Base-by-base conservation (phyloP, 2,797 vertebrate genomes). In the Syngnathus acus region DNA sequence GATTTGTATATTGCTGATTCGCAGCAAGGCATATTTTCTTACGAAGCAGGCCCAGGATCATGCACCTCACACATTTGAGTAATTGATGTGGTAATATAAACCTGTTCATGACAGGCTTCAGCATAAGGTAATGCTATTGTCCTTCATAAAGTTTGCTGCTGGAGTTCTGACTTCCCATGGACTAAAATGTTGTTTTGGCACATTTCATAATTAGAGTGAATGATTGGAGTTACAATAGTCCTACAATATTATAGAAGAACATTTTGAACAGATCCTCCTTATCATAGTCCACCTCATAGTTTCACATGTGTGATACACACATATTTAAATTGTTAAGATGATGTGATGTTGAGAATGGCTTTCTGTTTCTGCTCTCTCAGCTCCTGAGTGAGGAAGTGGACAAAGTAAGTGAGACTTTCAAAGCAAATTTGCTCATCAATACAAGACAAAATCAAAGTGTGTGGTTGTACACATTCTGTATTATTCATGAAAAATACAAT, bases 341-440 rank as follows among this genome's bases (percentile, higher is more conserved):
- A 23, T 16, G 6, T 26, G 40, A 7, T 37, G 26, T 37, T 57
- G 26, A 57, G 54, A 57, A 32, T 13, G n/a, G n/a, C 13, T 43
- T 17, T 40, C 45, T 9, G 6, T 62, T 89, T 79, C 87, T 88
- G 87, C 68, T 84, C 40, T 62, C 66, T 72, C 93, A 99, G 97
- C 94, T 99, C 66, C 95, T 96, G 92, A 98, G 91, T 77, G 97
- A 98, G 82, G 97, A 98, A 80, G 95, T 95, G 82, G 95, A 97
- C 87, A 98, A 98, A 90, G 97, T 98, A 88, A 97, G 96, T 91
- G 83, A 5, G 7, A 13, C 10, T 19, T 38, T 45, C 42, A 11
- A 8, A 13, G 23, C 45, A 4, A 11, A 8, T 64, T 19, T 26
- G 6, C 19, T 5, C 42, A 62, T 45, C 21, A 26, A 14, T 45